Evolutionary conservation across 2,888 invertebrate species (phyloP), one percentile per base, ranked within the genome.

Genomic region (Stenodera caucasica): DNA sequence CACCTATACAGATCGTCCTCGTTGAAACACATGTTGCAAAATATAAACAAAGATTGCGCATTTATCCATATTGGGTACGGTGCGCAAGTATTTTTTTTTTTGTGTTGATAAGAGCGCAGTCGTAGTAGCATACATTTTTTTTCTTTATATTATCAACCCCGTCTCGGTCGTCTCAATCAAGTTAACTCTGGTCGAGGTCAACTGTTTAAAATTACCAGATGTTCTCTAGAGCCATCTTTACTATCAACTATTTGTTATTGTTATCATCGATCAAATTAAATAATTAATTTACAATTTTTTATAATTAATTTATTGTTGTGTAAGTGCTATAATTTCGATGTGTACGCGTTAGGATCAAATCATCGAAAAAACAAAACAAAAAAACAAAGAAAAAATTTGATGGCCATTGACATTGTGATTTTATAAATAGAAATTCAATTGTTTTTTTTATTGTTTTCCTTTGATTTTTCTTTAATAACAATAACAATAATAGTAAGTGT

Each of bases 11-110:
- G n/a, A n/a, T n/a, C n/a, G n/a, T n/a, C n/a, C n/a, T n/a, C n/a
- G n/a, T n/a, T n/a, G n/a, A 45, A 45, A 23, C 45, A 45, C 45
- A 45, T 45, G 45, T 45, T 23, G 12, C 12, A 12, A n/a, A 45
- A 45, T 45, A 45, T 45, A 45, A 45, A 45, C 45, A 45, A 45
- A 45, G 45, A 45, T 45, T 45, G 45, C 45, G 45, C 45, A 45
- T 45, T 45, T 45, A 0, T 2, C 45, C 45, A 23, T 12, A 45
- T 45, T 23, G 45, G 45, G 21, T 45, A n/a, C 23, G 21, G 5
- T 45, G 45, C 45, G 45, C 45, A 45, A 23, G 12, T 9, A 18
- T 23, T 23, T 23, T 2, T 1, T 12, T 45, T 45, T 12, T 26
- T 26, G 7, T 26, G 26, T 26, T 9, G 8, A 18, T 40, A 9